Base-by-base conservation (phyloP, 1,140 invertebrate species). In the Macrosteles quadrilineatus region DNA sequence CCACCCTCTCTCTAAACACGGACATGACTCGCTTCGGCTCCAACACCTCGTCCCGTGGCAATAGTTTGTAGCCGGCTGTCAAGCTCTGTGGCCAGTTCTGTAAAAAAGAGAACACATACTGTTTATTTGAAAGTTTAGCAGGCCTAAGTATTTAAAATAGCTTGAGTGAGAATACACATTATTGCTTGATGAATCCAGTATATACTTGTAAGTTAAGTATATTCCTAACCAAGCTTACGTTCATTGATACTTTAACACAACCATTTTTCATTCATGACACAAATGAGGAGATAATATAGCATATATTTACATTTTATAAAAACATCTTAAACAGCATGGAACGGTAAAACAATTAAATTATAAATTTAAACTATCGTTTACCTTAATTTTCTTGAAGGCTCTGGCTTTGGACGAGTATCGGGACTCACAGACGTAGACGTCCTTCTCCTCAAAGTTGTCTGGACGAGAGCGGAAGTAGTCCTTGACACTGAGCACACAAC, bases 341-440 rank as follows among this genome's bases (percentile, higher is more conserved):
- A n/a, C n/a, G n/a, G n/a, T n/a, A n/a, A n/a, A n/a, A n/a, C n/a
- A n/a, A n/a, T n/a, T n/a, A n/a, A n/a, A n/a, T n/a, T n/a, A n/a
- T n/a, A n/a, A n/a, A n/a, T n/a, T n/a, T n/a, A n/a, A n/a, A 36
- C 32, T 36, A 36, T 14, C 4, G 14, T 6, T 77, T 71, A 91
- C 88, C 83, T 98, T 98, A 25, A 98, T 95, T 81, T 98, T 98
- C 81, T 97, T 97, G 79, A 98, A 98, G 71, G 89, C 87, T 72
- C 95, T 86, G 23, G 87, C 87, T 76, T 89, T 90, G 0, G 91
- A 89, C 71, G 90, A 94, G 80, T 99, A 99, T 12, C 96, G 86
- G 17, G 94, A 97, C 82, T 99, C 97, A 79, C 97, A 98, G 0
- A 99, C 96, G 78, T 94, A 99, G 0, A 99, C 91, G 82, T 99